Evolutionary conservation across 2,888 invertebrate genomes (phyloP), one percentile per base, ranked within the genome.

Genomic region (Ophioninae sp.): DNA sequence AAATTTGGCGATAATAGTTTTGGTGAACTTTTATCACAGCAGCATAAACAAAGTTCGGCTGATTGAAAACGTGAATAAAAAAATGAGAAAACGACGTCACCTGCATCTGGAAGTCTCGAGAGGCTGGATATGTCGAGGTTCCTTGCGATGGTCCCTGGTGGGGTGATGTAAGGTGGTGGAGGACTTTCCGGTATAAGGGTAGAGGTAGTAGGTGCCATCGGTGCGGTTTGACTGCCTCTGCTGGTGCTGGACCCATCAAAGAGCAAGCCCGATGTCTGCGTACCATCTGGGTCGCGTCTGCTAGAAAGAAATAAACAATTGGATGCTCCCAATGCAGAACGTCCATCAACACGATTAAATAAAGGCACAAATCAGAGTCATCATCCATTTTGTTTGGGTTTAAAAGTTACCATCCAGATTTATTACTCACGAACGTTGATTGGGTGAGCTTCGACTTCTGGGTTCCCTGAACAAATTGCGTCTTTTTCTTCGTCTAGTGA

Each of bases 141-240:
- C 70, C 89, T 86, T 13, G 86, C 81, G 23, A 89, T 85, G 7
- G 88, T 90, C 80, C 87, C 88, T 0, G 92, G 91, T 6, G 93
- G 92, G 44, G 92, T 93, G 6, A 91, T 85, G 79, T 93, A 93
- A 6, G 92, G 92, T 2, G 93, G 93, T 0, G 93, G 93, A n/a
- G 93, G 93, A 80, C 90, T 92, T 79, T 92, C 90, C 2, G 92
- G 91, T 37, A 89, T 79, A 20, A 72, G 30, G 20, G 79, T 69
- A 13, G 64, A 20, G 30, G 13, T 23, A 39, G 72, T 76, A 7
- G 74, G 23, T 59, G 65, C 41, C 57, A 83, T 61, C 1, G 86
- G 85, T 7, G 81, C 85, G 20, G 87, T 86, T 65, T 86, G 86
- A 7, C 86, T 87, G 44, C 87, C 88, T 39, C 84, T 83, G 76